Percentiles rank a stretch among this genome's conserved stretches.
Conservation (phyloP, 2,113 vertebrate species). For the Bambusicola thoracicus region DNA sequence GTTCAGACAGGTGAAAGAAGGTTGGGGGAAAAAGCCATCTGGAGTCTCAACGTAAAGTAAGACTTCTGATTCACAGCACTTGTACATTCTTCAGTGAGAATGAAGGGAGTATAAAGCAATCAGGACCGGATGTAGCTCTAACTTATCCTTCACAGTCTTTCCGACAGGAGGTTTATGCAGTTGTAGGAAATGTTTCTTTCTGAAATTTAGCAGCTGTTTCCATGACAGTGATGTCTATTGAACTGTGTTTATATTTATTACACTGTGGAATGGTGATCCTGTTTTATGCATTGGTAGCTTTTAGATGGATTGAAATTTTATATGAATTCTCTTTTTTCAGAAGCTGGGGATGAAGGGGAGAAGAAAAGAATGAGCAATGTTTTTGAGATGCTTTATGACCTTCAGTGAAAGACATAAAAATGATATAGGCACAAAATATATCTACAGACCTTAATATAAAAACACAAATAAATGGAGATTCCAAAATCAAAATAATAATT, state of each 20-base stretch:
- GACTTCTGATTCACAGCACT: constrained; percentile 3
- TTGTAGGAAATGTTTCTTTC: constrained; percentile 65
- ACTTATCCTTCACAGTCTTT: constrained; percentile 40
- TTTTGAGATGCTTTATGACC: background rate
- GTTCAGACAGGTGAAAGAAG: background rate
- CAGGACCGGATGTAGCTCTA: constrained; percentile 36
- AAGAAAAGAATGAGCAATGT: background rate
- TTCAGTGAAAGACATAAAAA: background rate
- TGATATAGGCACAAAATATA: background rate
- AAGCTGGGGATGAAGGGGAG: background rate
- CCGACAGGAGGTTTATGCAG: constrained; percentile 55
- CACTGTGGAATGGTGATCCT: constrained; percentile 54
- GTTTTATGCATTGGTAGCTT: constrained; percentile 61
- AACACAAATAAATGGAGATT: background rate
- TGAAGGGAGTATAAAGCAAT: constrained; percentile 35
- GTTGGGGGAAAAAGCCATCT: background rate
- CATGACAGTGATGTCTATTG: constrained; percentile 46
- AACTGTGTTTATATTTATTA: constrained; percentile 66
- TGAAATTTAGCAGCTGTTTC: constrained; percentile 65
- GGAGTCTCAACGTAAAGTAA: background rate
- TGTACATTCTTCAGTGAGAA: background rate
- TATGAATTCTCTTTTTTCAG: background rate
- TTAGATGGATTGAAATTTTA: constrained; percentile 61
- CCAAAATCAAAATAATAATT: background rate
- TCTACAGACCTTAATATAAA: background rate